These are phyloP conservation scores for Spongia lamella DNA, from an alignment of 37 sponge, comb jelly and placozoan genomes.

Conservation along the genomic window DNA sequence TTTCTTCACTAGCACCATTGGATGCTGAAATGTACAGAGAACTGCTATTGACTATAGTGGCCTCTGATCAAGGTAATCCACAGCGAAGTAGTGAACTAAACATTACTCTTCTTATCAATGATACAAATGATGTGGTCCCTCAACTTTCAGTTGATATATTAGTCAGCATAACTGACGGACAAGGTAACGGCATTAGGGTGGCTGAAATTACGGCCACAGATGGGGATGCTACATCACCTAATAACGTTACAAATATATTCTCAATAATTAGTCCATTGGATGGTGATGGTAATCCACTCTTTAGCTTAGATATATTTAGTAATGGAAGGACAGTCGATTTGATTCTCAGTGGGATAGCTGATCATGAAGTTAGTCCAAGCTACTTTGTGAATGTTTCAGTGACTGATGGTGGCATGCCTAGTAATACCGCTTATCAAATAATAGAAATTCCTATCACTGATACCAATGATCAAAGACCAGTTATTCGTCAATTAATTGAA, in stretches of 20 bases:
- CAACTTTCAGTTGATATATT: too few relatives aligned
- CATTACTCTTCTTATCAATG: too few relatives aligned
- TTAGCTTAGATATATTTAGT: too few relatives aligned
- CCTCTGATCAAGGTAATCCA: constrained; percentile 45
- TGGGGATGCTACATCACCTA: too few relatives aligned
- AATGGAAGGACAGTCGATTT: too few relatives aligned
- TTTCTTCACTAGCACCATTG: constrained; percentile 6
- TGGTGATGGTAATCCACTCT: too few relatives aligned
- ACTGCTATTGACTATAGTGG: constrained; percentile 43
- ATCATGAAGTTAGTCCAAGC: constrained; percentile 24
- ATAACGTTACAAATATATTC: too few relatives aligned
- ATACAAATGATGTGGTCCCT: too few relatives aligned
- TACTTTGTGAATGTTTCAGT: constrained; percentile 55
- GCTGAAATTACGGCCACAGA: too few relatives aligned
- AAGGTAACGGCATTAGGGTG: too few relatives aligned
- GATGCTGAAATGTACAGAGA: constrained; percentile 37
- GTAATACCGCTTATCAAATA: constrained; percentile 36
- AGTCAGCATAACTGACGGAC: too few relatives aligned
- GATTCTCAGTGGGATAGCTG: not conserved
- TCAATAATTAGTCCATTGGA: too few relatives aligned
- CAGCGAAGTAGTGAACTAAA: constrained; percentile 2
- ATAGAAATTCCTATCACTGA: constrained; percentile 46
- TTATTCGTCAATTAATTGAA: constrained; percentile 45
- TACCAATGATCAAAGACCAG: constrained; percentile 50
- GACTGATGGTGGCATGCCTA: constrained; percentile 44